phyloP scores from a whole-genome alignment of 2,888 invertebrate genomes.

The Halictus quadricinctus region DNA sequence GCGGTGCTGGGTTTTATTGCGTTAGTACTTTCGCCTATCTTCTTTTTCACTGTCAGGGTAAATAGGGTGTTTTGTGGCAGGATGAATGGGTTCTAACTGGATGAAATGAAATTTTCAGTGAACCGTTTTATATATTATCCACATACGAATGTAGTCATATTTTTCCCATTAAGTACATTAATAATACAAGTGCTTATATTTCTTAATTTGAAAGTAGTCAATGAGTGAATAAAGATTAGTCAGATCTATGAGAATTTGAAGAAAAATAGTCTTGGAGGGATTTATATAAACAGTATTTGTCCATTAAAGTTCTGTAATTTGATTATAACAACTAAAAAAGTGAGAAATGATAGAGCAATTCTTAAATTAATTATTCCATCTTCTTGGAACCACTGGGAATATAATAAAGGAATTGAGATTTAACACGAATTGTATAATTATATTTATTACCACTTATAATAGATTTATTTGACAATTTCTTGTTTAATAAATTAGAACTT shows the following conservation, averaged over 20 bases:
- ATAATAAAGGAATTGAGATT: neutral
- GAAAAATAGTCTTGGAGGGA: neutral
- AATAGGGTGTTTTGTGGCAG: neutral
- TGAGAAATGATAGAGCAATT: neutral
- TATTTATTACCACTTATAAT: neutral
- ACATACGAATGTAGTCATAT: neutral
- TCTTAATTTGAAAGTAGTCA: neutral
- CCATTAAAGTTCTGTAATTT: neutral
- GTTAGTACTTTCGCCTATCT: slow-evolving; percentile 68
- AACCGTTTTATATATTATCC: neutral
- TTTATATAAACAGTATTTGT: neutral
- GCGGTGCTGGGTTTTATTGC: slow-evolving; percentile 76
- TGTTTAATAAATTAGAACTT: neutral
- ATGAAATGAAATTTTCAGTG: neutral
- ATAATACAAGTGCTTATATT: neutral
- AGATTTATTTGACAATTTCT: neutral
- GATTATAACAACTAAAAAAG: neutral
- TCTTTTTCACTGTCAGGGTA: neutral
- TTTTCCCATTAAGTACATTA: neutral
- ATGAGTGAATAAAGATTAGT: neutral
- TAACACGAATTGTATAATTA: neutral
- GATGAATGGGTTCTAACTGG: neutral
- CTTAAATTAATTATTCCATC: neutral
- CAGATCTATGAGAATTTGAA: neutral
- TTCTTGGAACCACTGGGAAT: neutral